Base-by-base conservation (phyloP, 1,140 invertebrate species). In the Dreissena polymorpha region DNA sequence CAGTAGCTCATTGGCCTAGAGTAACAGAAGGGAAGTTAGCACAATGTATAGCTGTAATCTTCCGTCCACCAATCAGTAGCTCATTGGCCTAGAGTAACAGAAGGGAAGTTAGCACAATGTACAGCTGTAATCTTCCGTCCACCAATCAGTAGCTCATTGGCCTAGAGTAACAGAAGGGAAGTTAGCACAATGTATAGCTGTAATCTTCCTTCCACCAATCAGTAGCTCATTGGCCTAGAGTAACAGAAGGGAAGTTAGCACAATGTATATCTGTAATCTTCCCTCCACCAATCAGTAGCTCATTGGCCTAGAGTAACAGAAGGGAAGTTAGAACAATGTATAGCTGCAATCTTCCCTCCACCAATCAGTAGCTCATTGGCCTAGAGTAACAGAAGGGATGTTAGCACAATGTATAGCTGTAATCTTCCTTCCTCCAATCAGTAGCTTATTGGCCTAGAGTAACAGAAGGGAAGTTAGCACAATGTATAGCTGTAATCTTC, bases 291-390 rank as follows among this genome's bases (percentile, higher is more conserved):
- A 96, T 93, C 70, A 99, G 92, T 92, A 98, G 93, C 92, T 98
- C 96, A 83, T 94, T 94, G 23, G 97, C 97, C 95, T 97, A 90
- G 23, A 88, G 76, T 25, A 29, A 50, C 65, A 64, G 13, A 51
- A 39, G 39, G 39, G 39, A 55, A 39, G 39, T 39, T 39, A 39
- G 39, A 2, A 39, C 3, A 5, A 8, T 39, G 2, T 39, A 94
- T 86, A 10, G 97, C 97, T 85, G 94, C 94, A 76, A 99, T 93
- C 93, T 96, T 97, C 73, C 96, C 93, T 75, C 96, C 96, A 80
- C 97, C 95, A 50, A 96, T 93, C 70, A 99, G 92, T 92, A 98
- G 93, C 92, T 98, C 96, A 83, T 94, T 94, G 23, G 97, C 97
- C 95, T 97, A 90, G 23, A 88, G 76, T 25, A 29, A 50, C 65